Conservation (phyloP, 2,113 vertebrate species). For the Elachura formosa region DNA sequence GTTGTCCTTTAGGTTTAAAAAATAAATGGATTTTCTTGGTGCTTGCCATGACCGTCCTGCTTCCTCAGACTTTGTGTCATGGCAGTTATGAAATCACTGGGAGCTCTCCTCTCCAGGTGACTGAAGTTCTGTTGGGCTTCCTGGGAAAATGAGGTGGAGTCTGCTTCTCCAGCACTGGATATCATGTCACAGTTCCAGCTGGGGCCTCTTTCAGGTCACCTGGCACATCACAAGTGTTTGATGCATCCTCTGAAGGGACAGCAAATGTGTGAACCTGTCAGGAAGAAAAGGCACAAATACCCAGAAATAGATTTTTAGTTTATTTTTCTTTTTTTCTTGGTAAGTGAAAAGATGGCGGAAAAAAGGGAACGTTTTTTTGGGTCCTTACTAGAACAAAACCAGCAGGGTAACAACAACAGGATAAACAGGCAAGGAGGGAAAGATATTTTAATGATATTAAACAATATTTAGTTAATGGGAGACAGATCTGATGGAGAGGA, state of each 20-base stretch:
- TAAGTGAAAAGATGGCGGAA: not conserved
- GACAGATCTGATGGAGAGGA: not conserved
- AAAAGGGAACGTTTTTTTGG: not conserved
- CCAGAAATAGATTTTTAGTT: not conserved
- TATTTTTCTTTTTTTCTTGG: not conserved
- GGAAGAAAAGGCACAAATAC: not conserved
- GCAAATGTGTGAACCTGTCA: constrained; percentile 35
- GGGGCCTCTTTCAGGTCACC: constrained; percentile 24
- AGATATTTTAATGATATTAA: not conserved
- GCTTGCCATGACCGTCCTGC: not conserved
- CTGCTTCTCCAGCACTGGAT: not conserved
- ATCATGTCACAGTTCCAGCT: not conserved
- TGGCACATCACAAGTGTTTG: constrained; percentile 4
- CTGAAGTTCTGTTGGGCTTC: not conserved
- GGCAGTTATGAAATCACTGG: not conserved
- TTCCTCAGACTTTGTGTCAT: not conserved
- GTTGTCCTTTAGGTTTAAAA: not conserved
- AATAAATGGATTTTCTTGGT: not conserved
- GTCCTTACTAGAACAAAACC: not conserved
- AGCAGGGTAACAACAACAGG: not conserved
- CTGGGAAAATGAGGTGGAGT: not conserved
- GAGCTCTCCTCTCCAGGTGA: not conserved
- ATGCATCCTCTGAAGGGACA: constrained; percentile 14
- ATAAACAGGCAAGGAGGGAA: not conserved
- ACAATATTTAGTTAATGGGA: not conserved